Evolutionary conservation across 2,113 vertebrate genomes (phyloP).

Genomic region (Dromaius novaehollandiae): DNA sequence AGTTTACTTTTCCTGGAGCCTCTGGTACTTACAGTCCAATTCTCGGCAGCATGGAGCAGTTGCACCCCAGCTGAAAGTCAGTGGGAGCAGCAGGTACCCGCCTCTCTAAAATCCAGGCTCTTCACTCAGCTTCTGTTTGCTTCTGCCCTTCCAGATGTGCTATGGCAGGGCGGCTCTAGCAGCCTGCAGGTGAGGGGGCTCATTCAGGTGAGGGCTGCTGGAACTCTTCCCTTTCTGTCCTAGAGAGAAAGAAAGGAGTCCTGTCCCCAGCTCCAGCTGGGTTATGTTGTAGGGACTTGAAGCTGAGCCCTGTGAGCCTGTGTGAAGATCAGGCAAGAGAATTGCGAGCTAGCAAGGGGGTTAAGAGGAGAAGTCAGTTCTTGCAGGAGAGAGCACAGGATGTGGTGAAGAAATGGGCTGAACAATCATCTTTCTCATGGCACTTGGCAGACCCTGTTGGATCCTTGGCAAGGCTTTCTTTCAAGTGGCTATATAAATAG

Average conservation of each 20-base stretch:
- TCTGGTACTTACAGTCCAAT: background rate
- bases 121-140: background rate
- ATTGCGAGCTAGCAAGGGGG: background rate
- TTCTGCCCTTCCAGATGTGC: background rate
- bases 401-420: background rate
- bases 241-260: background rate
- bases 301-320: background rate
- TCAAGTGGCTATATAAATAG: background rate
- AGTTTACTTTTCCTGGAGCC: background rate
- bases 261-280: background rate
- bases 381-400: background rate
- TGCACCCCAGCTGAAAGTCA: background rate
- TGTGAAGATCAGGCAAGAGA: background rate
- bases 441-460: background rate
- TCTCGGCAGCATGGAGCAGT: background rate
- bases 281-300: accelerated
- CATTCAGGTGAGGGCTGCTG: accelerated
- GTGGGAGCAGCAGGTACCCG: background rate
- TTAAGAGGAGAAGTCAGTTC: background rate
- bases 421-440: background rate
- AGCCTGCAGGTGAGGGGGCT: background rate
- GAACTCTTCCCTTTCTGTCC: background rate
- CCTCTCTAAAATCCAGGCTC: background rate
- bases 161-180: background rate
- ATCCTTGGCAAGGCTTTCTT: background rate